Evolutionary conservation across 1,140 invertebrate genomes (phyloP).

Genomic region (Leptinotarsa lineolata): DNA sequence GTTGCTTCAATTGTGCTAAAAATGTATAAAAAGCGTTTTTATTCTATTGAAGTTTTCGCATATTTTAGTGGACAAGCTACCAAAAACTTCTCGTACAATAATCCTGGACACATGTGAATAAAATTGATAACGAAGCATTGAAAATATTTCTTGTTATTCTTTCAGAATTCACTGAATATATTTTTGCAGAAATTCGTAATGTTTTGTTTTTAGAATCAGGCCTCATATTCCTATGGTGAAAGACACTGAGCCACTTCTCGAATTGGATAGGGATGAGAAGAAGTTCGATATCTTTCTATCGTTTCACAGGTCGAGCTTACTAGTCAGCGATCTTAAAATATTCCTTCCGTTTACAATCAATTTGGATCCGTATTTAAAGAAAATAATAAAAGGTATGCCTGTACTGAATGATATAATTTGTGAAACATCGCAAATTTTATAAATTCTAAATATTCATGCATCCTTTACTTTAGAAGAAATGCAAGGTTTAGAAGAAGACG

Average conservation of each 20-base stretch:
- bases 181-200: too few species aligned
- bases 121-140: too few species aligned
- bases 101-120: too few species aligned
- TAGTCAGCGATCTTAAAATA: slow-evolving; percentile 87
- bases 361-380: slow-evolving; percentile 93
- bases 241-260: slow-evolving; percentile 86
- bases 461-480: slow-evolving; percentile 63
- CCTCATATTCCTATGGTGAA: slow-evolving; percentile 81
- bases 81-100: too few species aligned
- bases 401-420: neutral
- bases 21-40: too few species aligned
- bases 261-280: slow-evolving; percentile 90
- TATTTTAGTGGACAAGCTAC: too few species aligned
- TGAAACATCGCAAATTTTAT: neutral
- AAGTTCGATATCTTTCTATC: slow-evolving; percentile 93
- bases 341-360: slow-evolving; percentile 97
- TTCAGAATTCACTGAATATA: too few species aligned
- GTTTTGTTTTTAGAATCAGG: slow-evolving; percentile 65
- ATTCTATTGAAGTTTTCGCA: too few species aligned
- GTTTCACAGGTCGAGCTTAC: slow-evolving; percentile 79
- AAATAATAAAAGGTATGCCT: slow-evolving; percentile 84
- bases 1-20: too few species aligned
- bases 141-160: too few species aligned
- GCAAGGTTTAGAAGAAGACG: slow-evolving; percentile 68
- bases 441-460: neutral